These are phyloP conservation scores for Drosophila mercatorum DNA, from an alignment of 2,888 invertebrate genomes.

Conservation along the genomic window DNA sequence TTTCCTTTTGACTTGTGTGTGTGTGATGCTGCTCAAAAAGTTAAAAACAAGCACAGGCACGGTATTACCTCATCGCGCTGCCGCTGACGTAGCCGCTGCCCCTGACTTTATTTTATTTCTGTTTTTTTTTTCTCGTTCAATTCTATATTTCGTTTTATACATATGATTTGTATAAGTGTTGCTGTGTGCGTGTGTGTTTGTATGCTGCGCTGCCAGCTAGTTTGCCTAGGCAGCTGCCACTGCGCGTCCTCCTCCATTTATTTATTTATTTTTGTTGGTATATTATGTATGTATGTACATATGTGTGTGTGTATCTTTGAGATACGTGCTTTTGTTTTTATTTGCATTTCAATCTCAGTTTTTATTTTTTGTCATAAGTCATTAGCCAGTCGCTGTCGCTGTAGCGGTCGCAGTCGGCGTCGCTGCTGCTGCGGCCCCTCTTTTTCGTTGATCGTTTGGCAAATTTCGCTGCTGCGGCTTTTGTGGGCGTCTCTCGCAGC, in stretches of 20 bases:
- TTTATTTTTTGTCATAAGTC: constrained; percentile 47
- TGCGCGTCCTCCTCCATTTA: constrained; percentile 28
- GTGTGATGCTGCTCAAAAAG: constrained; percentile 34
- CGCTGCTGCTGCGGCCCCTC: constrained; percentile 19
- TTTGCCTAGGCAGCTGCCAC: constrained; percentile 47
- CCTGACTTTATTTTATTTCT: constrained; percentile 75
- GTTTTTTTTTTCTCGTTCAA: constrained; percentile 56
- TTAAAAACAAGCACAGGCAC: constrained; percentile 57
- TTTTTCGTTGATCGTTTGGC: constrained; percentile 61
- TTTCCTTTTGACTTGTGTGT: constrained; percentile 18
- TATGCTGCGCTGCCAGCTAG: constrained; percentile 58
- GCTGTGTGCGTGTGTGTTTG: constrained; percentile 19
- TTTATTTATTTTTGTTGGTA: constrained; percentile 21
- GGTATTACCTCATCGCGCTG: constrained; percentile 78
- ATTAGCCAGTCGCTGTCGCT: constrained; percentile 32
- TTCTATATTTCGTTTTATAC: constrained; percentile 68
- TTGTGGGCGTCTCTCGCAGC: constrained; percentile 69
- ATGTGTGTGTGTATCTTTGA: constrained; percentile 40
- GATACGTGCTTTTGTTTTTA: constrained; percentile 52
- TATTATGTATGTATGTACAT: constrained; percentile 5
- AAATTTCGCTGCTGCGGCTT: constrained; percentile 66
- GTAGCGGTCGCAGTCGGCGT: constrained; percentile 14
- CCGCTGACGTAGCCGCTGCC: constrained; percentile 62
- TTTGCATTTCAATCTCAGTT: constrained; percentile 59
- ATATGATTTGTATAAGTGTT: constrained; percentile 34